Evolutionary conservation across 2,888 invertebrate genomes (phyloP).

Genomic region (Litoditis marina): DNA sequence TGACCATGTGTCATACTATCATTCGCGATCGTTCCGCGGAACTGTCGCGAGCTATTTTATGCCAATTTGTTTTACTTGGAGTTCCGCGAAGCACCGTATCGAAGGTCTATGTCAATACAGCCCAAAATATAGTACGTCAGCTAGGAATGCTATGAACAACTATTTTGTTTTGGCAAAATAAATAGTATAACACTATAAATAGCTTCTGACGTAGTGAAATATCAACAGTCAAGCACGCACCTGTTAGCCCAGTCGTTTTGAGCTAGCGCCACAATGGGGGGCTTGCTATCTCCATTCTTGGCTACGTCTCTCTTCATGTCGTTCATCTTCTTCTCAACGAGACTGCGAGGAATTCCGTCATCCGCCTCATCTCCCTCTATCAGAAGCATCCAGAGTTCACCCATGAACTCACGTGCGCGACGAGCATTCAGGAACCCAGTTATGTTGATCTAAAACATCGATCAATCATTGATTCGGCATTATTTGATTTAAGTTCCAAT

Average conservation of each 20-base stretch:
- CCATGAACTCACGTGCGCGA: conserved; percentile 94
- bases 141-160: too few relatives aligned
- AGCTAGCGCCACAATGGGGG: conserved; percentile 6
- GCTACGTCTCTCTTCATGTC: conserved; percentile 79
- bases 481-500: too few relatives aligned
- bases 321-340: conserved; percentile 92
- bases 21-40: too few relatives aligned
- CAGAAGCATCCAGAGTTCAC: conserved; percentile 90
- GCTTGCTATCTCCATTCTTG: conserved; percentile 9
- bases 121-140: too few relatives aligned
- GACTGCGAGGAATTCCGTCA: conserved; percentile 88
- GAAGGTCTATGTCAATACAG: too few relatives aligned
- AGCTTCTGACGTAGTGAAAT: background rate
- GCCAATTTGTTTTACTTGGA: too few relatives aligned
- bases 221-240: conserved; percentile 4
- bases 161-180: too few relatives aligned
- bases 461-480: too few relatives aligned
- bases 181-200: too few relatives aligned
- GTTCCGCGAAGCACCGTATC: too few relatives aligned
- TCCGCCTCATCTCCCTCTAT: conserved; percentile 82
- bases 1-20: too few relatives aligned
- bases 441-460: conserved; percentile 81
- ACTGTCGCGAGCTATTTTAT: too few relatives aligned
- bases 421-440: conserved; percentile 97
- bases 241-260: conserved; percentile 40